These are phyloP conservation scores for Eulemur macaco DNA, from an alignment of 2,113 vertebrate species.

Conservation along the genomic window DNA sequence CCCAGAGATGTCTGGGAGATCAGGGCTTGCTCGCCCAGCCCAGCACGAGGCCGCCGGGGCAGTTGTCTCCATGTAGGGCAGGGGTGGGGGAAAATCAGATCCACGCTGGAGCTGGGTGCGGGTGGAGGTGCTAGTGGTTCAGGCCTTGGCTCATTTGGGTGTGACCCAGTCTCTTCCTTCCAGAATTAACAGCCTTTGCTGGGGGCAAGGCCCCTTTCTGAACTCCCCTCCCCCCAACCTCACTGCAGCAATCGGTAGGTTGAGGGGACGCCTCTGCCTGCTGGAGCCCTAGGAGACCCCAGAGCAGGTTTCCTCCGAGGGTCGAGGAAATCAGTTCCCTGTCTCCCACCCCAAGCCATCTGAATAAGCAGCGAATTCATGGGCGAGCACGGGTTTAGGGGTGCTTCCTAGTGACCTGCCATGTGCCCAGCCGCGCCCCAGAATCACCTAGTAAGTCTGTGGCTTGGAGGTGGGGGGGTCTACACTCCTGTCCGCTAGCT, in stretches of 20 bases:
- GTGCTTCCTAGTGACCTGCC: neutral
- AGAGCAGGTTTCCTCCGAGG: neutral
- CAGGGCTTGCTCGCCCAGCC: neutral
- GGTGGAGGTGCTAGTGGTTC: too few relatives aligned
- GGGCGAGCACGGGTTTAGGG: neutral
- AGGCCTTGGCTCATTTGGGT: neutral
- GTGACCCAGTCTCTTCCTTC: neutral
- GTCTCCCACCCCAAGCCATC: neutral
- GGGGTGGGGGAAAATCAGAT: too few relatives aligned
- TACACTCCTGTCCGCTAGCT: neutral
- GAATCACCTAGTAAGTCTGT: too few relatives aligned
- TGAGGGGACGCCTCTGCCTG: neutral
- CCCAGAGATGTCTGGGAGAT: neutral
- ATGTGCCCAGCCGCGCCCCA: too few relatives aligned
- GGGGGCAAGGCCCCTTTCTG: neutral
- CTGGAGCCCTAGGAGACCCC: neutral
- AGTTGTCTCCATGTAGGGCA: accelerated
- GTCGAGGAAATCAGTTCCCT: neutral
- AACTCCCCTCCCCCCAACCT: neutral
- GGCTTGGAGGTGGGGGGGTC: neutral
- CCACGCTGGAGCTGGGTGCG: neutral
- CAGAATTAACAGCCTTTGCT: neutral
- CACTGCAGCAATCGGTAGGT: neutral
- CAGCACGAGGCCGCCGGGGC: too few relatives aligned
- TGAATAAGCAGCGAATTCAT: neutral